Conservation (phyloP, 2,888 invertebrate species). For the Ellobium chinense region DNA sequence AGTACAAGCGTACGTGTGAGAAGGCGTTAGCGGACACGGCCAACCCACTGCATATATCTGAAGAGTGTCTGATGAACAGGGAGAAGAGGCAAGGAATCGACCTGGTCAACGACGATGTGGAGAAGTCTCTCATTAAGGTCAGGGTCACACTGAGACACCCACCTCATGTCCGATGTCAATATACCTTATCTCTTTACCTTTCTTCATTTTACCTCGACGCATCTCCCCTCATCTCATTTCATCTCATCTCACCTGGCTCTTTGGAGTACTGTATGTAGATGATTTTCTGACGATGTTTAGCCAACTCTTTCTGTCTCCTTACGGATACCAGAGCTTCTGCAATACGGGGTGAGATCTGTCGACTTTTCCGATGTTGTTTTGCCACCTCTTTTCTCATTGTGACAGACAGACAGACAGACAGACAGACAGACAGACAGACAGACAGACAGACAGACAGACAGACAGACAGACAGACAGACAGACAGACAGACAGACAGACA, state of each 20-base stretch:
- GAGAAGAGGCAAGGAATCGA: conserved; percentile 93
- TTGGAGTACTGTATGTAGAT: too few relatives aligned
- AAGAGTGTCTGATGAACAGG: conserved; percentile 95
- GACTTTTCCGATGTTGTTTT: too few relatives aligned
- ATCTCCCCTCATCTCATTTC: too few relatives aligned
- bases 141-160: not conserved
- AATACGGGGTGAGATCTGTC: too few relatives aligned
- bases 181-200: too few relatives aligned
- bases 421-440: not conserved
- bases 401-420: not conserved
- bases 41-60: conserved; percentile 92
- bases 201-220: too few relatives aligned
- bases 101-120: conserved; percentile 93
- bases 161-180: too few relatives aligned
- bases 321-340: too few relatives aligned
- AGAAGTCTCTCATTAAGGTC: conserved; percentile 87
- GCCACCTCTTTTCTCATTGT: too few relatives aligned
- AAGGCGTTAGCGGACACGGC: conserved; percentile 88
- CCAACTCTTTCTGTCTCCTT: too few relatives aligned
- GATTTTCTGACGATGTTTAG: too few relatives aligned
- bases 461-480: not conserved
- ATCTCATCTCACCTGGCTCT: too few relatives aligned
- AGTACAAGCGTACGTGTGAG: conserved; percentile 82
- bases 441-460: not conserved
- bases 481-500: not conserved